These are phyloP conservation scores for Bombycilla garrulus DNA, from an alignment of 2,113 vertebrate species.

Conservation along the genomic window DNA sequence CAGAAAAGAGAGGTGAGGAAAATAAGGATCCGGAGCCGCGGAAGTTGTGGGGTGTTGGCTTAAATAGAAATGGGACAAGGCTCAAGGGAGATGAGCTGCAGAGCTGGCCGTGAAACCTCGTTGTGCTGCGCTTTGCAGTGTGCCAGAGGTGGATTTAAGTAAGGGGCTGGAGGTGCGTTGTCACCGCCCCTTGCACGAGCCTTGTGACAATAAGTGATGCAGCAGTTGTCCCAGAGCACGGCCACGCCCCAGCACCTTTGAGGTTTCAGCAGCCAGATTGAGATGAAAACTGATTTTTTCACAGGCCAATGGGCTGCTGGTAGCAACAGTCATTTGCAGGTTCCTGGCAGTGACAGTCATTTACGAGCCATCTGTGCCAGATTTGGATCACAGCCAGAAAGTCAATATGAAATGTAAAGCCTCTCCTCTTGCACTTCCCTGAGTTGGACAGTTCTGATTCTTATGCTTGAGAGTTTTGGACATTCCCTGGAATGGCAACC, in stretches of 20 bases:
- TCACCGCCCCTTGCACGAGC: not conserved
- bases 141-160: not conserved
- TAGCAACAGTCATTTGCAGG: not conserved
- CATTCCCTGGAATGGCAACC: not conserved
- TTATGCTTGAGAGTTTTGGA: not conserved
- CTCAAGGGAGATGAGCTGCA: slow-evolving; percentile 15
- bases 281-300: not conserved
- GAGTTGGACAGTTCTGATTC: not conserved
- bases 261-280: not conserved
- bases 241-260: not conserved
- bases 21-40: not conserved
- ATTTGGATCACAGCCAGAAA: not conserved
- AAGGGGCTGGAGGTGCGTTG: not conserved
- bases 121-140: not conserved
- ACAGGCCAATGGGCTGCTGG: not conserved
- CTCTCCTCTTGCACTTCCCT: not conserved
- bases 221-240: not conserved
- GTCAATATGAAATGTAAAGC: not conserved
- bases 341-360: not conserved
- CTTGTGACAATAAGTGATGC: not conserved
- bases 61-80: slow-evolving; percentile 16
- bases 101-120: not conserved
- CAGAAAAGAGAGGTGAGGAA: not conserved
- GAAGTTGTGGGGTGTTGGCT: not conserved
- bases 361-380: slow-evolving; percentile 31